phyloP scores from a whole-genome alignment of 2,113 vertebrate genomes.

The Pterocles orientalis region DNA sequence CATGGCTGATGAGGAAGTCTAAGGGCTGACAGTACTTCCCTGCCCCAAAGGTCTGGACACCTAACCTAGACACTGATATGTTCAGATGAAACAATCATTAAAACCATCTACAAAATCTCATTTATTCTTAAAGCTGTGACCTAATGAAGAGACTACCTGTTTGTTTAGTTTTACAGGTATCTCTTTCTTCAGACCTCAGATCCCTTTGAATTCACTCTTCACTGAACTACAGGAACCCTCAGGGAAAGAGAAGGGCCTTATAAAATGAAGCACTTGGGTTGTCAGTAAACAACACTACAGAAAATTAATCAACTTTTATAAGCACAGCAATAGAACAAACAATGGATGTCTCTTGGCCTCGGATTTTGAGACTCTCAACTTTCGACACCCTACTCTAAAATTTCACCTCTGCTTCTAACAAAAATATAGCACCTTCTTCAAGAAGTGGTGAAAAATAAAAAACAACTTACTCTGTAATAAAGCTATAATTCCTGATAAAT shows the following conservation, averaged over 20 bases:
- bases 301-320: slow-evolving; percentile 1
- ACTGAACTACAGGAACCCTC: not conserved
- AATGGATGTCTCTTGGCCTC: not conserved
- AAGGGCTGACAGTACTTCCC: not conserved
- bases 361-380: not conserved
- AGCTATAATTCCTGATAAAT: not conserved
- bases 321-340: not conserved
- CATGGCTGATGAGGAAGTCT: not conserved
- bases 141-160: not conserved
- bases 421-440: not conserved
- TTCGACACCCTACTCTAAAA: not conserved
- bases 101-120: not conserved
- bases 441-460: not conserved
- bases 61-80: not conserved
- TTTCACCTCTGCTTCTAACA: not conserved
- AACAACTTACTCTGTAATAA: not conserved
- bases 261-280: not conserved
- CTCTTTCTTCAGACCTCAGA: not conserved
- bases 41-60: not conserved
- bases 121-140: not conserved
- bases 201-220: not conserved
- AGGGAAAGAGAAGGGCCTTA: not conserved
- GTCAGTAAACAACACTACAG: not conserved
- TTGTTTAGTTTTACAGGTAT: not conserved
- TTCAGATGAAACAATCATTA: not conserved